phyloP scores from a whole-genome alignment of 2,888 invertebrate species.

The Aplocera efformata region DNA sequence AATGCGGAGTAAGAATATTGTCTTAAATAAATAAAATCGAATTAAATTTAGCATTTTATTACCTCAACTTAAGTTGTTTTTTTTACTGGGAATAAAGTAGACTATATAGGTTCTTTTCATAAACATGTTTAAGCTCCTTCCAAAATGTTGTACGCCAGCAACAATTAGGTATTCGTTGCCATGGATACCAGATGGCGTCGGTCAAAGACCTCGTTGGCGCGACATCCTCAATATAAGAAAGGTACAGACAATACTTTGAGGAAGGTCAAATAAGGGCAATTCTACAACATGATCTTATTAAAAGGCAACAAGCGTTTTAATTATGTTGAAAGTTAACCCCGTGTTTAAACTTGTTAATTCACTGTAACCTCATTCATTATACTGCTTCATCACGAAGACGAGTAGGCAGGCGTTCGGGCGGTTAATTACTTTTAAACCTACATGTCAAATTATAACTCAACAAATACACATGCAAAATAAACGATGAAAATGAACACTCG shows the following conservation, averaged over 20 bases:
- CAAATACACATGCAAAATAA: slow-evolving; percentile 17
- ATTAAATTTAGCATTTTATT: too few relatives aligned
- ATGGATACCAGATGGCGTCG: slow-evolving; percentile 64
- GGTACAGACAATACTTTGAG: slow-evolving; percentile 55
- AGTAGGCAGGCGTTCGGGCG: slow-evolving; percentile 36
- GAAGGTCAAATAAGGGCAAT: slow-evolving; percentile 49
- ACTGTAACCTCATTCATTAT: slow-evolving; percentile 51
- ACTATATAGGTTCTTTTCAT: slow-evolving; percentile 44
- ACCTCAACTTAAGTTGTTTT: slow-evolving; percentile 21
- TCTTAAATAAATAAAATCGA: too few relatives aligned
- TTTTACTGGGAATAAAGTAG: slow-evolving; percentile 51
- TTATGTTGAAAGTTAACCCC: slow-evolving; percentile 32
- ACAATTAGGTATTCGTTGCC: slow-evolving; percentile 59
- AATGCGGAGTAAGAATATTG: slow-evolving; percentile 2
- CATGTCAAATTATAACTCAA: slow-evolving; percentile 27
- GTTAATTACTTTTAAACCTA: slow-evolving; percentile 38
- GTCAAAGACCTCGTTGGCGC: slow-evolving; percentile 70
- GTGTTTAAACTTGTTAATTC: slow-evolving; percentile 46
- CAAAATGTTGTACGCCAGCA: slow-evolving; percentile 44
- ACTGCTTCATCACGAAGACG: slow-evolving; percentile 41
- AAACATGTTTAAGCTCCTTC: slow-evolving; percentile 50
- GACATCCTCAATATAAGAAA: slow-evolving; percentile 65
- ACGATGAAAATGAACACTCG: slow-evolving; percentile 16
- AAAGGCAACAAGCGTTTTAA: slow-evolving; percentile 38
- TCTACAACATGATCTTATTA: slow-evolving; percentile 35